These are phyloP conservation scores for Engystomops pustulosus DNA, from an alignment of 2,113 vertebrate species.

Conservation along the genomic window DNA sequence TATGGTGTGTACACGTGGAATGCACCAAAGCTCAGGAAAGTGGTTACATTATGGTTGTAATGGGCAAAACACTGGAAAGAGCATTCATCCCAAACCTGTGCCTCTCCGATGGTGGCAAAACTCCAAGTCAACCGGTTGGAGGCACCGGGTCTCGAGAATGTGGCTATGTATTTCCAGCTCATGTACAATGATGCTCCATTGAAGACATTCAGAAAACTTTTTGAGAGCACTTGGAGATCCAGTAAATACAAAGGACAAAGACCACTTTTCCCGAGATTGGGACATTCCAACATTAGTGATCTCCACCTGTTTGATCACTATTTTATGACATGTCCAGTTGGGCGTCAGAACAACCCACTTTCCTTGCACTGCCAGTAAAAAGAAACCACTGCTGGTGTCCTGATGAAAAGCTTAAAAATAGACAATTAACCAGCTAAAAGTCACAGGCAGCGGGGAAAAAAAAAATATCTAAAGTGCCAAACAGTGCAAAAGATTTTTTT, in stretches of 20 bases:
- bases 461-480: constrained; percentile 11
- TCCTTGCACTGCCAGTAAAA: not conserved
- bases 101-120: not conserved
- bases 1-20: not conserved
- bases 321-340: not conserved
- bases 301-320: not conserved
- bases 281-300: not conserved
- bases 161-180: not conserved
- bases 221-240: not conserved
- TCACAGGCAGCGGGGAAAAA: not conserved
- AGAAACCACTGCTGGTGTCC: not conserved
- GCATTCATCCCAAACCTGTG: not conserved
- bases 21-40: not conserved
- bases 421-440: not conserved
- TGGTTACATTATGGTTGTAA: not conserved
- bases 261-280: not conserved
- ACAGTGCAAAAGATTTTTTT: constrained; percentile 2
- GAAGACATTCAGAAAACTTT: not conserved
- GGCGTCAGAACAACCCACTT: not conserved
- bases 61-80: not conserved
- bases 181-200: not conserved
- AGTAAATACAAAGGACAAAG: not conserved
- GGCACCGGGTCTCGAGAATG: not conserved
- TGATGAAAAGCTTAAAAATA: not conserved
- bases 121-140: not conserved